These are phyloP conservation scores for Caenorhabditis parvicauda DNA, from an alignment of 2,888 invertebrate species.

Conservation along the genomic window DNA sequence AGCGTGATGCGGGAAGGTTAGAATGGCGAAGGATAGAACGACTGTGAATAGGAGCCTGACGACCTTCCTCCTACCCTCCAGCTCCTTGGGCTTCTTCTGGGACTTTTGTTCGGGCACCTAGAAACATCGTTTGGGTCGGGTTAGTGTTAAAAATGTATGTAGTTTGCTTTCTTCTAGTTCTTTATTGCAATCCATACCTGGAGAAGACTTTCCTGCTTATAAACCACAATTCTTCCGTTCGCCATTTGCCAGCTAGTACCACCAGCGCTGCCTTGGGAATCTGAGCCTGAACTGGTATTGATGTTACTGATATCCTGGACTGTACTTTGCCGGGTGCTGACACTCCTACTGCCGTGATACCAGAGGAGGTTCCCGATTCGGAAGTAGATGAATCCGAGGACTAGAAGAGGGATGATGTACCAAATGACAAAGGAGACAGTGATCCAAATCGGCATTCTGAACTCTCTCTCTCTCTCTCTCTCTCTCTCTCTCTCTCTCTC, in stretches of 20 bases:
- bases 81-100: conserved; percentile 30
- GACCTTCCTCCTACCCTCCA: conserved; percentile 35
- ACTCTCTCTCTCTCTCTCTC: neutral
- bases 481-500: neutral
- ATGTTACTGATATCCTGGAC: conserved; percentile 7
- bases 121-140: neutral
- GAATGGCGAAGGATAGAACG: conserved; percentile 82
- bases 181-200: conserved; percentile 28
- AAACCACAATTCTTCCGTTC: conserved; percentile 34
- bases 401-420: conserved; percentile 77
- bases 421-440: conserved; percentile 77
- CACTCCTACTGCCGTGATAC: conserved; percentile 62
- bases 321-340: conserved; percentile 27
- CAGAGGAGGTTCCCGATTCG: conserved; percentile 81
- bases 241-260: conserved; percentile 35
- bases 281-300: conserved; percentile 8
- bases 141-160: neutral
- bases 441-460: conserved; percentile 35
- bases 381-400: conserved; percentile 78
- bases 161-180: conserved; percentile 9
- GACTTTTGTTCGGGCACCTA: no score
- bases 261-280: conserved; percentile 22
- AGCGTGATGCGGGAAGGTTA: conserved; percentile 85
- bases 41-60: conserved; percentile 85
- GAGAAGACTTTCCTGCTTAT: conserved; percentile 36